A percentile compares a stretch with the other conserved stretches of the same genome.
Conservation (phyloP, 2,888 invertebrate genomes). For the Apamea epomidion region DNA sequence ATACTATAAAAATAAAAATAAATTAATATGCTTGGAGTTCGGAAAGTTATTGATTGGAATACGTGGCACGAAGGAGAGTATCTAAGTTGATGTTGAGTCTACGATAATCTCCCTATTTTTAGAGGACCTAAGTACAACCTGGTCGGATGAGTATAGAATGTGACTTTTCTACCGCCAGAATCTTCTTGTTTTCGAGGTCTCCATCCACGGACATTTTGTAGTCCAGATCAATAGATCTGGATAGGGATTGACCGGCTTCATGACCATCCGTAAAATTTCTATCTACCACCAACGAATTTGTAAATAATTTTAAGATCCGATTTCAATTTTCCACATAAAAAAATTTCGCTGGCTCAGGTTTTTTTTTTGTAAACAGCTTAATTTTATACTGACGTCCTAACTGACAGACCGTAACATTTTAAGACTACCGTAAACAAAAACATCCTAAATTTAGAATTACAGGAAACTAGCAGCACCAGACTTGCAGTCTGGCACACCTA, state of each 20-base stretch:
- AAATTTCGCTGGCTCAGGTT: neutral
- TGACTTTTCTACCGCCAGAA: neutral
- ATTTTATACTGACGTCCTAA: neutral
- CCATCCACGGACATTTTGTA: neutral
- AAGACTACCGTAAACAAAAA: slow-evolving; percentile 22
- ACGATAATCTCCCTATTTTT: neutral
- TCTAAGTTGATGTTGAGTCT: neutral
- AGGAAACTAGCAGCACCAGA: neutral
- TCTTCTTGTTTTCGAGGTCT: neutral
- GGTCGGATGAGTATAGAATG: neutral
- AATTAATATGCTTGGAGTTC: neutral
- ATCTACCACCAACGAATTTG: neutral
- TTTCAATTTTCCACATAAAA: neutral
- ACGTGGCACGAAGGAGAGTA: neutral
- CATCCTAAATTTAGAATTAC: slow-evolving; percentile 13
- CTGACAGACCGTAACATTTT: slow-evolving; percentile 1
- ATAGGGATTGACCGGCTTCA: neutral
- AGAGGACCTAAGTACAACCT: neutral
- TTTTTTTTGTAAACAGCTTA: neutral
- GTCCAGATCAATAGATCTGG: neutral
- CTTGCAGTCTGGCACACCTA: neutral
- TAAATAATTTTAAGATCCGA: neutral
- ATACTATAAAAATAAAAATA: no score
- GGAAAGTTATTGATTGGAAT: slow-evolving; percentile 8
- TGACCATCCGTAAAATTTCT: neutral